Conservation (phyloP, 1,140 invertebrate genomes). For the Meloidogyne exigua region DNA sequence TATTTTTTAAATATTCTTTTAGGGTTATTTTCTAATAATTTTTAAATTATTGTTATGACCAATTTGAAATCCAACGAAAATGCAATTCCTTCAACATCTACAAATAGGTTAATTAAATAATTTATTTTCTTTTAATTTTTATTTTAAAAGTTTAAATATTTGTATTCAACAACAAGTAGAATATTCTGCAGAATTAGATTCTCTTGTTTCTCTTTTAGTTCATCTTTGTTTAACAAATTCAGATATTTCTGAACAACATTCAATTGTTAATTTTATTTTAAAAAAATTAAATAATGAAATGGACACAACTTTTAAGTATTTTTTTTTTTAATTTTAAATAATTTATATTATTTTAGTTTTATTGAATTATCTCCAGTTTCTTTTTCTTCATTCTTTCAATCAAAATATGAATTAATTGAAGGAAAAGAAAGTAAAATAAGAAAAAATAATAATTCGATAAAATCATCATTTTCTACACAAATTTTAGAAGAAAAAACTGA, state of each 20-base stretch:
- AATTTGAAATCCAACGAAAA: background rate
- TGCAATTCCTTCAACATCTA: background rate
- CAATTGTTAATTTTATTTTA: constrained; percentile 33
- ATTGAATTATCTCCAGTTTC: background rate
- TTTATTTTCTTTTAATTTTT: background rate
- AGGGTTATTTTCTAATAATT: too few relatives aligned
- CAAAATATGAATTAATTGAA: background rate
- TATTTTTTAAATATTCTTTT: too few relatives aligned
- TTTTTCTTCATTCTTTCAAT: background rate
- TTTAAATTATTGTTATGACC: too few relatives aligned
- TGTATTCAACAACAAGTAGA: background rate
- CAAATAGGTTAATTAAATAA: background rate
- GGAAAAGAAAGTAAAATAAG: background rate
- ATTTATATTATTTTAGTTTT: constrained; percentile 13
- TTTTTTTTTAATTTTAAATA: constrained; percentile 22
- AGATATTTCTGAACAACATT: constrained; percentile 29
- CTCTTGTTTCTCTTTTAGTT: constrained; percentile 29
- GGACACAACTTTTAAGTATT: constrained; percentile 24
- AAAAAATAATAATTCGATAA: constrained; percentile 5
- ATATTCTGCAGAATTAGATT: constrained; percentile 19
- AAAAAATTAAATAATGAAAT: constrained; percentile 25
- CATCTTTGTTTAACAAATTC: constrained; percentile 37
- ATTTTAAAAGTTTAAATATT: background rate
- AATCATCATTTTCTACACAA: constrained; percentile 3
- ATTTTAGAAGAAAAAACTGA: background rate